Evolutionary conservation across 2,113 vertebrate species (phyloP), one percentile per base, ranked within the genome.

Genomic region (Carassius gibelio): DNA sequence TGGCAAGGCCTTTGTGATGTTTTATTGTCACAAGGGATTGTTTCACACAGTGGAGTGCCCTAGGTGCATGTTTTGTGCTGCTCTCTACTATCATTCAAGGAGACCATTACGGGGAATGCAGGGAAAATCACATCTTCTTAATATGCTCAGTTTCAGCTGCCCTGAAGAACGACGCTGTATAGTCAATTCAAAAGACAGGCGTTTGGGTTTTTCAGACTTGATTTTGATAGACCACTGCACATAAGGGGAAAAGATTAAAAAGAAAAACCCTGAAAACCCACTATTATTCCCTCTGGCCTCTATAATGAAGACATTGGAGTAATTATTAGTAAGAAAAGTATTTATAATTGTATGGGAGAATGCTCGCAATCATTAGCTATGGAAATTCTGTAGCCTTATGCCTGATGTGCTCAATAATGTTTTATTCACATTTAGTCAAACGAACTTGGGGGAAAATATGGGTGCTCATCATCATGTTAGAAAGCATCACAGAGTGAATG

Each of bases 121-220:
- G 36, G 36, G 84, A 91, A 89, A 86, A 76, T 75, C 26, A 42
- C 84, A 90, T 80, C 86, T 88, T 87, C 85, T 85, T 82, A 83
- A 86, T 88, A 90, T 89, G 85, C 87, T 90, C 87, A 89, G 87
- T 92, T 89, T 91, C 78, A 75, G 82, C 50, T 87, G 85, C 84
- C 87, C 90, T 30, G 48, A 48, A 76, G 88, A 88, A 68, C 72
- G 83, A 77, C 55, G 87, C 89, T 74, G 66, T 45, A 89, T 87
- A 86, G 87, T 84, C 86, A 88, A 88, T 84, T 71, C 75, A 88
- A 90, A 86, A 88, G 87, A 88, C 57, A 76, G 21, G 42, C n/a
- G 0, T 42, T 82, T 82, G 36, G 19, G 0, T 82, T 77, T 85
- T 83, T 69, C 52, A 69, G 66, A 36, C 75, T 55, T 17, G 55